phyloP scores from a whole-genome alignment of 1,140 invertebrate genomes.

The Calliopsis andreniformis region DNA sequence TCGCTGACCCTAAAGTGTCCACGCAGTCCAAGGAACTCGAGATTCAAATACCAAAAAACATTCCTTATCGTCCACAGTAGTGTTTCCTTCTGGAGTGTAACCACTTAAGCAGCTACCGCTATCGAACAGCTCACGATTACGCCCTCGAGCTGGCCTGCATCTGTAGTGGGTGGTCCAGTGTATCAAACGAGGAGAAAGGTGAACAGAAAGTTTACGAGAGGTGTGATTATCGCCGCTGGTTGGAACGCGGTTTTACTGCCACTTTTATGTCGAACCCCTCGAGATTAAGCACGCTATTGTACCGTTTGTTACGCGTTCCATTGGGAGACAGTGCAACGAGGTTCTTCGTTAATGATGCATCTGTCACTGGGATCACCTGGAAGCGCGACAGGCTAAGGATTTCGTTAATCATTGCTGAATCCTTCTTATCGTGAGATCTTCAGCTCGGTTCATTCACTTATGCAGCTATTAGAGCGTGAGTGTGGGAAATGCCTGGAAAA shows the following conservation, averaged over 20 bases:
- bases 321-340: neutral
- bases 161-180: constrained; percentile 38
- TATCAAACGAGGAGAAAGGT: neutral
- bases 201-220: constrained; percentile 6
- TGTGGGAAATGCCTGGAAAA: constrained; percentile 7
- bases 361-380: neutral
- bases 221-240: constrained; percentile 20
- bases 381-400: too few relatives aligned
- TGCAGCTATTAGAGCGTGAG: neutral
- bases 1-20: too few relatives aligned
- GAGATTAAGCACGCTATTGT: neutral
- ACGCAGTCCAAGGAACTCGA: too few relatives aligned
- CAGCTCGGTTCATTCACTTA: neutral
- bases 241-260: neutral
- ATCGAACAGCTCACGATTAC: neutral
- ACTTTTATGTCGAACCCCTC: neutral
- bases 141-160: neutral
- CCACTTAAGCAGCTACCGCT: constrained; percentile 22
- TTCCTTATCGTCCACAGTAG: constrained; percentile 14
- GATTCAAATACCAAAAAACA: neutral
- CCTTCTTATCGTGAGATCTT: too few relatives aligned
- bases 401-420: too few relatives aligned
- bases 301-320: neutral
- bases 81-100: constrained; percentile 15
- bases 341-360: neutral